A percentile compares a stretch with the other conserved stretches of the same genome.
Evolutionary conservation across 2,797 vertebrate genomes (phyloP).

Genomic region (Hemitrygon akajei): DNA sequence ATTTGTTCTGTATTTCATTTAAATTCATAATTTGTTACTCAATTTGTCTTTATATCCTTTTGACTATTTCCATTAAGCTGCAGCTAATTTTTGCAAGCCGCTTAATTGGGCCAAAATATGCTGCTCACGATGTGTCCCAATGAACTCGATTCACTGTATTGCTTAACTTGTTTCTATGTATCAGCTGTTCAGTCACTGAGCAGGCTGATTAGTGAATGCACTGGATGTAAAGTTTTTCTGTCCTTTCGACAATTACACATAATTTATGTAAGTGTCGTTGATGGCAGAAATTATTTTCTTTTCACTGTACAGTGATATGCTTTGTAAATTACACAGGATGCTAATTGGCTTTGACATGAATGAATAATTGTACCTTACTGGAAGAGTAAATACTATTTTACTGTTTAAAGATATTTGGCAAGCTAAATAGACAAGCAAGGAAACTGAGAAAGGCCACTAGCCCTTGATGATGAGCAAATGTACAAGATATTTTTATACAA

Average conservation of each 20-base stretch:
- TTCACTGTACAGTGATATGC: background rate
- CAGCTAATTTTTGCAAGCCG: too few relatives aligned
- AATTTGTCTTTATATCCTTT: too few relatives aligned
- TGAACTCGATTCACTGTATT: background rate
- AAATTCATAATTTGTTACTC: too few relatives aligned
- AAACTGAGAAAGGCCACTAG: background rate
- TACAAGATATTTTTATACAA: background rate
- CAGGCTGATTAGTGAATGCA: background rate
- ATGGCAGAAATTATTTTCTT: background rate
- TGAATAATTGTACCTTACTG: background rate
- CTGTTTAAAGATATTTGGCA: background rate
- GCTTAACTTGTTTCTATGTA: background rate
- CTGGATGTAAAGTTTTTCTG: background rate
- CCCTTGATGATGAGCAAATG: background rate
- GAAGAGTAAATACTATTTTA: background rate
- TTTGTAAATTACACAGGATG: background rate
- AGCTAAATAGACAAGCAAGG: background rate
- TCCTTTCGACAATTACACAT: slow-evolving; percentile 16
- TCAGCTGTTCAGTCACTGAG: background rate
- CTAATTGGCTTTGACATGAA: background rate
- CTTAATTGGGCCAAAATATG: too few relatives aligned
- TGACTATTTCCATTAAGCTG: too few relatives aligned
- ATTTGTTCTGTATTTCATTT: too few relatives aligned
- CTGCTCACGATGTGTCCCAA: too few relatives aligned
- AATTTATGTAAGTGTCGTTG: background rate